These are phyloP conservation scores for Anoplopoma fimbria DNA, from an alignment of 2,113 vertebrate species.

Conservation along the genomic window DNA sequence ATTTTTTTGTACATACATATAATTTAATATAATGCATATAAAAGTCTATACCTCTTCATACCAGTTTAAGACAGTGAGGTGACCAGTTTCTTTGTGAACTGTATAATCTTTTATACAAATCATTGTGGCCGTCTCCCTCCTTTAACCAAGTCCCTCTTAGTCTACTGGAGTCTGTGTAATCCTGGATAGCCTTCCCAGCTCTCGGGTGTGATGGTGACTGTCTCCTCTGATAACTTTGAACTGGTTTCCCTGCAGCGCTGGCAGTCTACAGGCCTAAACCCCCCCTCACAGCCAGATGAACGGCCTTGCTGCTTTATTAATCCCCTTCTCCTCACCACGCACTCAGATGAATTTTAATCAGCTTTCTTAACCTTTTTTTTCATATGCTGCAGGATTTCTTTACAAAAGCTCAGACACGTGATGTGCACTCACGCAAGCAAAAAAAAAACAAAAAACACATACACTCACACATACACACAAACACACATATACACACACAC, in stretches of 20 bases:
- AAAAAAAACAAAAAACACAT: not conserved
- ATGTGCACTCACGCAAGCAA: slow-evolving; percentile 39
- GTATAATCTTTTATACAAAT: slow-evolving; percentile 27
- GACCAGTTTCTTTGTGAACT: slow-evolving; percentile 19
- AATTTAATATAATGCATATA: not conserved
- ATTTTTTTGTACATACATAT: not conserved
- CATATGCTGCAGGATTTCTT: slow-evolving; percentile 78
- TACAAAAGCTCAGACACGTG: slow-evolving; percentile 65
- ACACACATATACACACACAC: slow-evolving; percentile 50
- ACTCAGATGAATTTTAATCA: slow-evolving; percentile 84
- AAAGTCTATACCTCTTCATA: not conserved
- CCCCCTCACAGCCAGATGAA: slow-evolving; percentile 67
- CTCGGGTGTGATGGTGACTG: slow-evolving; percentile 73
- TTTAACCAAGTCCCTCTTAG: slow-evolving; percentile 37
- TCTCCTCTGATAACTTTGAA: slow-evolving; percentile 81
- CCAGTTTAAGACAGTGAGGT: not conserved
- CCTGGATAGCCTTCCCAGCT: slow-evolving; percentile 67
- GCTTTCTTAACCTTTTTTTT: slow-evolving; percentile 78
- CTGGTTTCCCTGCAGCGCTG: slow-evolving; percentile 71
- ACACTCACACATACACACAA: slow-evolving; percentile 22
- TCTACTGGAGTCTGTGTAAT: slow-evolving; percentile 63
- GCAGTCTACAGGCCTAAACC: slow-evolving; percentile 47
- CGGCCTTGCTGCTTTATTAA: slow-evolving; percentile 82
- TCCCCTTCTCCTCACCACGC: slow-evolving; percentile 81
- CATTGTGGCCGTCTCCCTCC: slow-evolving; percentile 7